These are phyloP conservation scores for Salarias fasciatus DNA, from an alignment of 2,797 vertebrate genomes.

Conservation along the genomic window DNA sequence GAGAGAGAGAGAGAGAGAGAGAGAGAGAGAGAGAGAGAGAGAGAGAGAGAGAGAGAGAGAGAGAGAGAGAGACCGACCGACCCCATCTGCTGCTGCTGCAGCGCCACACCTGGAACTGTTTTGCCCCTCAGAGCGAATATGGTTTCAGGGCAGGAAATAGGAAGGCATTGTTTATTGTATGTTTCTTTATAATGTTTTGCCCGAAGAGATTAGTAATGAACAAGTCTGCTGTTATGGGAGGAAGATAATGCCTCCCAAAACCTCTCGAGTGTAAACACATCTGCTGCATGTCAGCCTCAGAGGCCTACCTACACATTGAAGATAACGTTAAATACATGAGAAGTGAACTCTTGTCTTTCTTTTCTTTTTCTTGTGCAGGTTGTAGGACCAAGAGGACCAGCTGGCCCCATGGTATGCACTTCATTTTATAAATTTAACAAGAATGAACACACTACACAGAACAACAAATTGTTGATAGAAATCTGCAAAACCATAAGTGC, in stretches of 20 bases:
- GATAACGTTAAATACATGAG: neutral
- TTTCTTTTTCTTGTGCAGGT: conserved; percentile 74
- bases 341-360: neutral
- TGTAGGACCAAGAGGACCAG: conserved; percentile 91
- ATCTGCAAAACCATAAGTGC: no score
- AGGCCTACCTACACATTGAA: neutral
- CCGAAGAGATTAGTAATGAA: conserved; percentile 63
- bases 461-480: no score
- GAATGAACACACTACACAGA: no score
- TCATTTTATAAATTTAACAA: neutral
- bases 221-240: conserved; percentile 41
- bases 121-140: conserved; percentile 53
- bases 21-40: conserved; percentile 13
- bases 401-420: conserved; percentile 88
- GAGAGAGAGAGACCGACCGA: conserved; percentile 11
- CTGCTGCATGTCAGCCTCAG: conserved; percentile 10
- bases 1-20: conserved; percentile 9
- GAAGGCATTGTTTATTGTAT: conserved; percentile 72
- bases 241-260: conserved; percentile 36
- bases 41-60: conserved; percentile 6
- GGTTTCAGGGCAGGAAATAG: conserved; percentile 62
- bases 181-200: conserved; percentile 56
- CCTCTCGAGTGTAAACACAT: conserved; percentile 24
- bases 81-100: conserved; percentile 22
- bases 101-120: conserved; percentile 74